phyloP scores from a whole-genome alignment of 2,113 vertebrate genomes.

The Limanda limanda region DNA sequence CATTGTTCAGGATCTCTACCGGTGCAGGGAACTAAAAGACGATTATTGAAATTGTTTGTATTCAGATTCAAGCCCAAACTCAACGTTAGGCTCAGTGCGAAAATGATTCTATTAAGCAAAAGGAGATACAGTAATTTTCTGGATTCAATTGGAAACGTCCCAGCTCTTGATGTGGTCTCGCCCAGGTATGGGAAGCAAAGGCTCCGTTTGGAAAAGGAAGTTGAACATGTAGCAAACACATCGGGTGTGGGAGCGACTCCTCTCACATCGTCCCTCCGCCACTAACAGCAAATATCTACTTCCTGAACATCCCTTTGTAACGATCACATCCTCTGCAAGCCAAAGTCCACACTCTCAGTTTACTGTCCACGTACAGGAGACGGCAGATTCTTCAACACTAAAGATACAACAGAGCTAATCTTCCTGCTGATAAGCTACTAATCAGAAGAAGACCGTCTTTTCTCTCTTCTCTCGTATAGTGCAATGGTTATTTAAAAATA shows the following conservation, averaged over 20 bases:
- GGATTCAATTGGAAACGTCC: background rate
- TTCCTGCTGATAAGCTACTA: background rate
- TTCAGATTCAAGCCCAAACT: constrained; percentile 22
- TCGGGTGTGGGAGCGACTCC: constrained; percentile 5
- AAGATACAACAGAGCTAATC: constrained; percentile 29
- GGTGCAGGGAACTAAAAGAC: no score
- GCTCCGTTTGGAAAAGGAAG: constrained; percentile 36
- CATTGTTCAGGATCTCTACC: no score
- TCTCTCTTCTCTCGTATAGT: constrained; percentile 14
- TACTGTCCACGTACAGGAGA: constrained; percentile 48
- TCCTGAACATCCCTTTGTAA: constrained; percentile 35
- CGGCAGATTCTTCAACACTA: constrained; percentile 18
- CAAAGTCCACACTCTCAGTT: constrained; percentile 77
- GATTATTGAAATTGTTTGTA: background rate
- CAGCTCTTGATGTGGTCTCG: background rate
- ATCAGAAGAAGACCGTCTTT: constrained; percentile 11
- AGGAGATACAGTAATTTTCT: no score
- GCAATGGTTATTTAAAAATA: background rate
- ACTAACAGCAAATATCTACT: constrained; percentile 40
- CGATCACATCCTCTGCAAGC: constrained; percentile 71
- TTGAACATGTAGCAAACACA: constrained; percentile 74
- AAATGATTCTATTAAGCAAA: background rate
- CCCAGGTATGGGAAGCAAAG: constrained; percentile 34
- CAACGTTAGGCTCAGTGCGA: background rate
- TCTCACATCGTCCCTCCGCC: constrained; percentile 24